Percentiles rank a stretch among this genome's conserved stretches.
Evolutionary conservation across 2,888 invertebrate species (phyloP).

Genomic region (Conus canariensis): DNA sequence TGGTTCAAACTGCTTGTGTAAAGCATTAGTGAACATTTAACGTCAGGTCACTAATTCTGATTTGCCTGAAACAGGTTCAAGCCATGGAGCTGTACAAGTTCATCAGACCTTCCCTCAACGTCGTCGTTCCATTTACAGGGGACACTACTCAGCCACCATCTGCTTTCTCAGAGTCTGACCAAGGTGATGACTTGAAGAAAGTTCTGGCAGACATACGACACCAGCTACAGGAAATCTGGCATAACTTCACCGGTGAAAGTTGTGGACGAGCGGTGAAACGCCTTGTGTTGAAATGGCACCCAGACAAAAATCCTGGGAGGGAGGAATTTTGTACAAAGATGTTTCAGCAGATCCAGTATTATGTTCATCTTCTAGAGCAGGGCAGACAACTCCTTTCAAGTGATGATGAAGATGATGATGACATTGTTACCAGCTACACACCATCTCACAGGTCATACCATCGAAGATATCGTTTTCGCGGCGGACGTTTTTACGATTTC

Average conservation of each 20-base stretch:
- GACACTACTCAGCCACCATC: neutral
- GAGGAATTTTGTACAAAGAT: slow-evolving; percentile 7
- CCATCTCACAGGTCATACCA: neutral
- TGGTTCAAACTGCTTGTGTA: too few relatives aligned
- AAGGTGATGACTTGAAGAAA: neutral
- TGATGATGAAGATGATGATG: neutral
- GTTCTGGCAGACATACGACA: slow-evolving; percentile 30
- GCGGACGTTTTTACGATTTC: neutral
- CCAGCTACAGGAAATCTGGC: slow-evolving; percentile 25
- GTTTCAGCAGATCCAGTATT: neutral
- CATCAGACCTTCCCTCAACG: neutral
- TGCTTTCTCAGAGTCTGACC: neutral
- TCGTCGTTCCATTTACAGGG: slow-evolving; percentile 15
- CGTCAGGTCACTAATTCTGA: too few relatives aligned
- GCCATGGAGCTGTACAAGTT: slow-evolving; percentile 33
- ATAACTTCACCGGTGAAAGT: neutral
- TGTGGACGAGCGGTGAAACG: neutral
- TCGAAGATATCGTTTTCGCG: neutral
- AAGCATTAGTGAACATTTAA: too few relatives aligned
- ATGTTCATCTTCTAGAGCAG: neutral
- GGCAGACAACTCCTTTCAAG: neutral
- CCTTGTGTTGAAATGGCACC: slow-evolving; percentile 4
- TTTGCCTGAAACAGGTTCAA: slow-evolving; percentile 1
- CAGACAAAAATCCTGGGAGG: slow-evolving; percentile 20
- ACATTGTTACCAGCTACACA: neutral